Base-by-base conservation (phyloP, 2,113 vertebrate species). In the Hucho hucho region DNA sequence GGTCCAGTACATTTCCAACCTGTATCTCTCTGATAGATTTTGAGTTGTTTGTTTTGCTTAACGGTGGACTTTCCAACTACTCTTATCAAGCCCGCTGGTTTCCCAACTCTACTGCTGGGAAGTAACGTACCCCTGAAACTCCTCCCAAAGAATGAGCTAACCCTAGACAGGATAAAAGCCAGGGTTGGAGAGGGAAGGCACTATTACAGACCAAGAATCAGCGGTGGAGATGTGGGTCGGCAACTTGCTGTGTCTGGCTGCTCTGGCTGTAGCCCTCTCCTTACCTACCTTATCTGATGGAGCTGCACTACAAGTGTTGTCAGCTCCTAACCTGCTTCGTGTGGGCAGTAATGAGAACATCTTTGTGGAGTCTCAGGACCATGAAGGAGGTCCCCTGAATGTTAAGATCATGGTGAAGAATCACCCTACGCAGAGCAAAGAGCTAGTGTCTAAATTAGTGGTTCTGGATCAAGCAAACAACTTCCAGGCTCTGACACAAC, bases 311-410 rank as follows among this genome's bases (percentile, higher is more conserved):
- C 69, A 76, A 4, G 53, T 92, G 68, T 47, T 94, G 86, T 87
- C 89, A 26, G 84, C 92, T 61, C 92, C 93, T 13, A 94, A 93
- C 79, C 59, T 94, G 65, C 47, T 94, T 80, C 77, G 91, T 0
- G 85, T 94, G 20, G 92, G 88, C 47, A 83, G 84, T 22, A 20
- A 69, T 24, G 92, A 93, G 86, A 91, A 84, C 0, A 75, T 94
- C 49, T 92, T 93, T 84, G 87, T 94, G 73, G 93, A 93, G 72
- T 90, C 84, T 63, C 93, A 92, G 74, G 92, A 91, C 77, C 90
- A 87, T 25, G 4, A 0, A 0, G 83, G 56, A 0, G 0, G 0
- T 5, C 0, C 63, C 3, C 26, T 85, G 0, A 0, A 0, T 0
- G 90, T 92, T 1, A 25, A 46, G 0, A 88, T 94, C 72, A 47